Base-by-base conservation (phyloP, 2,113 vertebrate genomes). In the Dipodomys stephensi region DNA sequence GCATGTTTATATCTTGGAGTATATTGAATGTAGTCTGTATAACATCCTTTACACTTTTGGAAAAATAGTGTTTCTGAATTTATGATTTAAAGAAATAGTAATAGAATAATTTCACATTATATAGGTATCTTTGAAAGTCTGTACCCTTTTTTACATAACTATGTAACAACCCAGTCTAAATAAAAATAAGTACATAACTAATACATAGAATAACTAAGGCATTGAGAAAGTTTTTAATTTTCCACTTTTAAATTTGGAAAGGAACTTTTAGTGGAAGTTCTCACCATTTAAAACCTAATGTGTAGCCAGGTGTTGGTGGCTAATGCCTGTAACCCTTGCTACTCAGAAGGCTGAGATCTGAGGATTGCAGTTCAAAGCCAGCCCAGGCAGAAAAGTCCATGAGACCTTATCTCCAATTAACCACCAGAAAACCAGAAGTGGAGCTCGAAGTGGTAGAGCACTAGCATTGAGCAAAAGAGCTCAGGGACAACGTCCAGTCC, bases 201-300 rank as follows among this genome's bases (percentile, higher is more conserved):
- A 53, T 39, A n/a, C 12, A 15, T 69, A 67, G 35, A 30, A 91
- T 44, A 85, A 10, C 68, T 44, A 83, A 83, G 81, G 46, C 69
- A 53, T 25, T 87, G 30, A 32, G 6, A 77, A 90, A 96, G 10
- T 60, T 73, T 91, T 49, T 91, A 69, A 12, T 64, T 96, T 87
- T 65, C 94, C 30, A 4, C 35, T 89, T 92, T 92, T 89, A 20
- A 49, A 5, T 91, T 93, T 93, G 91, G 82, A 65, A 72, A 89
- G 65, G 22, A 77, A 84, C 20, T 81, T 85, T 35, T 27, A 60
- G 27, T 78, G n/a, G 81, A 94, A 90, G 27, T 65, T 82, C 60
- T 13, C 49, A n/a, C 82, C 23, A 32, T 57, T 25, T 86, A 57
- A 57, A 57, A 57, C 53, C 53, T 57, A 57, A 57, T 57, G 53